phyloP scores from a whole-genome alignment of 2,113 vertebrate species.

The Sinocyclocheilus grahami region DNA sequence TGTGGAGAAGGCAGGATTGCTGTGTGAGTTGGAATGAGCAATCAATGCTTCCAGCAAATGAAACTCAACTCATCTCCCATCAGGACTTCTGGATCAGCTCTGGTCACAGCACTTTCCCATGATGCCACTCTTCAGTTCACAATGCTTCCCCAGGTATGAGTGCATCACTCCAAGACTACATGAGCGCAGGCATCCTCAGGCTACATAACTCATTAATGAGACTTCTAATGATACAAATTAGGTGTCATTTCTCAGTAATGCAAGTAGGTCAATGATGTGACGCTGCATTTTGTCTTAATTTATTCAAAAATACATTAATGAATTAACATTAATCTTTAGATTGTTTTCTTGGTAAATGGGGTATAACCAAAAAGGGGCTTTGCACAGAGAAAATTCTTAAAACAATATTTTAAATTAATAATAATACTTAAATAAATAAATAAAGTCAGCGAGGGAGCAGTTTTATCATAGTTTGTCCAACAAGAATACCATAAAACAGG shows the following conservation, averaged over 20 bases:
- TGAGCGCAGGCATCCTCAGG: not conserved
- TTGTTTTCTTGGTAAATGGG: not conserved
- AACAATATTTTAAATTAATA: too few relatives aligned
- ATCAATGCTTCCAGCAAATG: not conserved
- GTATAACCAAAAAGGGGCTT: too few relatives aligned
- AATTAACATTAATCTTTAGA: not conserved
- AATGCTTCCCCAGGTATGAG: not conserved
- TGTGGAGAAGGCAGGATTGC: not conserved
- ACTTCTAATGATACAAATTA: not conserved
- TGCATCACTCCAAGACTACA: not conserved
- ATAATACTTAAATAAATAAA: too few relatives aligned
- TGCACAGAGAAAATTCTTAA: too few relatives aligned
- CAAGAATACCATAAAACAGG: too few relatives aligned
- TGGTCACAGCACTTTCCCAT: not conserved
- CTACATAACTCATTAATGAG: not conserved
- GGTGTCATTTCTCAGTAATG: not conserved
- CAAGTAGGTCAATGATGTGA: not conserved
- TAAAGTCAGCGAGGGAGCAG: too few relatives aligned
- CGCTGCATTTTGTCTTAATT: not conserved
- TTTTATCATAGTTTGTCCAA: too few relatives aligned
- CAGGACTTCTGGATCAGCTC: not conserved
- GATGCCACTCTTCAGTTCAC: not conserved
- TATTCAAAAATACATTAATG: not conserved
- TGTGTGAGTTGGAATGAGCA: slow-evolving; percentile 8
- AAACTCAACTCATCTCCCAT: not conserved